phyloP scores from a whole-genome alignment of 2,888 invertebrate species.

The Eilema caniola region DNA sequence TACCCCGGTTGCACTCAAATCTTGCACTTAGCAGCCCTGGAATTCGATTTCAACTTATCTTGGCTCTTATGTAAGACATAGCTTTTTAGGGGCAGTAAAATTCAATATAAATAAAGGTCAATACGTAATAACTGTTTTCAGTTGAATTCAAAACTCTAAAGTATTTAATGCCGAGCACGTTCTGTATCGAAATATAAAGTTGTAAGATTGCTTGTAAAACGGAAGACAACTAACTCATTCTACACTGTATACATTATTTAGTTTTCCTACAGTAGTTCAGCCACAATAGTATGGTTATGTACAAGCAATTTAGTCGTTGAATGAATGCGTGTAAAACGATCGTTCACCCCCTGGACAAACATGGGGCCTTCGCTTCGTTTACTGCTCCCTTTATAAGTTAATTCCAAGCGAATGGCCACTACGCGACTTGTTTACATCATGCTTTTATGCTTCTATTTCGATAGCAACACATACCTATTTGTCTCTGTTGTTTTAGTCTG shows the following conservation, averaged over 20 bases:
- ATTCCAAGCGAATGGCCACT: conserved; percentile 57
- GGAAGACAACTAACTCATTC: not conserved
- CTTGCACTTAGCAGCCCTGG: too few relatives aligned
- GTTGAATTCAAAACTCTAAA: not conserved
- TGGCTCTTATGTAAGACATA: not conserved
- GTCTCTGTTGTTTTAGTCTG: conserved; percentile 19
- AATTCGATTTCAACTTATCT: not conserved
- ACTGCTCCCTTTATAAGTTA: conserved; percentile 60
- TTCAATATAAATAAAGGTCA: not conserved
- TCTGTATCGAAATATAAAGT: not conserved
- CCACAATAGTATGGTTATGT: conserved; percentile 36
- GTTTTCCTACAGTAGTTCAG: conserved; percentile 21
- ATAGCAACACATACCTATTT: conserved; percentile 16
- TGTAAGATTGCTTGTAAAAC: not conserved
- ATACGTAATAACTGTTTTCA: not conserved
- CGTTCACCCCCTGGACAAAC: conserved; percentile 57
- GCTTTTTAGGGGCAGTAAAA: not conserved
- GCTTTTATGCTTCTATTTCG: conserved; percentile 32
- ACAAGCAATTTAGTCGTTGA: conserved; percentile 49
- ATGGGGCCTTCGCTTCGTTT: conserved; percentile 52
- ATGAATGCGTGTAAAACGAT: conserved; percentile 54
- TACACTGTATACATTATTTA: conserved; percentile 6
- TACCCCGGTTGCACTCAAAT: too few relatives aligned
- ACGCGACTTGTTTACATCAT: conserved; percentile 59
- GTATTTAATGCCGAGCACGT: not conserved